These are phyloP conservation scores for Amphiprion percula DNA, from an alignment of 2,113 vertebrate genomes.

Conservation along the genomic window DNA sequence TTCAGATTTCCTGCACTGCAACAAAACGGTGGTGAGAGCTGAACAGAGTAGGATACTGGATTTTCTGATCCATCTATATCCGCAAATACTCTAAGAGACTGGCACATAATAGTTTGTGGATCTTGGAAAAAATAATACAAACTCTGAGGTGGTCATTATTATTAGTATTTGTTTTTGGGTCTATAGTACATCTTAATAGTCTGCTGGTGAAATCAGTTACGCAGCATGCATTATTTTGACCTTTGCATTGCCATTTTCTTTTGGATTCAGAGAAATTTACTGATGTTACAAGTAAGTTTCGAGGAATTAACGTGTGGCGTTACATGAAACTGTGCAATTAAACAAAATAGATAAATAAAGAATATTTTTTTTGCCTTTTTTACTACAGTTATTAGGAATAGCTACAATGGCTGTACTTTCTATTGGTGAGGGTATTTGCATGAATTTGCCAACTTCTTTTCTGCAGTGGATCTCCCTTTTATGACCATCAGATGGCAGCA, in stretches of 20 bases:
- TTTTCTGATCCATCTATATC: constrained; percentile 27
- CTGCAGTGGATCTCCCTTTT: constrained; percentile 21
- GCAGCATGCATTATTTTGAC: background rate
- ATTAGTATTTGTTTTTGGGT: background rate
- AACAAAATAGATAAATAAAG: too few species aligned
- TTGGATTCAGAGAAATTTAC: background rate
- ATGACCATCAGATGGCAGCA: constrained; percentile 76
- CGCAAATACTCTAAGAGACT: background rate
- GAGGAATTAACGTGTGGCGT: too few species aligned
- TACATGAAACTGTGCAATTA: too few species aligned
- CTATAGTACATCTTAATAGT: background rate
- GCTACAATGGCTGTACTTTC: too few species aligned
- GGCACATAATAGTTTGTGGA: background rate
- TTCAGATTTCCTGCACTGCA: background rate
- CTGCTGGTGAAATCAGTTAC: background rate
- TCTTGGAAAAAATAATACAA: background rate
- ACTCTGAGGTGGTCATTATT: background rate
- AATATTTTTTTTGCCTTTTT: too few species aligned
- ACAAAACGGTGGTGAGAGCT: constrained; percentile 26
- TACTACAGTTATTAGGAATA: too few species aligned
- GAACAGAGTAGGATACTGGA: constrained; percentile 42
- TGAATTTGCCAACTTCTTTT: background rate
- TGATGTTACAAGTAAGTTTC: background rate
- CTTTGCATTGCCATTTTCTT: background rate
- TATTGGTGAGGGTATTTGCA: too few species aligned